Percentiles rank a stretch among this genome's conserved stretches.
Conservation (phyloP, 2,888 invertebrate genomes). For the Pterobdella sp. region DNA sequence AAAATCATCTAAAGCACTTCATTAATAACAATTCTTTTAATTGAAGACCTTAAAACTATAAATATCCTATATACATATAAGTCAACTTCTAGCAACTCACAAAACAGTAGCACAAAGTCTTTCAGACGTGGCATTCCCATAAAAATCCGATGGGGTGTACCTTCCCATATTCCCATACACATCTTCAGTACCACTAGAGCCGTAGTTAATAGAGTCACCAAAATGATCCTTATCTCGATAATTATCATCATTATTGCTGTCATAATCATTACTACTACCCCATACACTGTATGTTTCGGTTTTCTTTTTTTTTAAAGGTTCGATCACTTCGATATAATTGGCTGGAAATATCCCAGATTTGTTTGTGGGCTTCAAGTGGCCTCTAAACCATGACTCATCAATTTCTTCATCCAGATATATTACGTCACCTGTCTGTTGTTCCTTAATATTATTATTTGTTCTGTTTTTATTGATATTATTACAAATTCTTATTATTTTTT, state of each 20-base stretch:
- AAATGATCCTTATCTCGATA: not conserved
- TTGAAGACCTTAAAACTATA: no score
- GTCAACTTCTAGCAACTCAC: no score
- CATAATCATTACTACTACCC: not conserved
- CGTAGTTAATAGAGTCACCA: not conserved
- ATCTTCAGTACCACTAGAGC: not conserved
- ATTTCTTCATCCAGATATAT: conserved; percentile 14
- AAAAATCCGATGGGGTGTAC: no score
- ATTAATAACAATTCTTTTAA: no score
- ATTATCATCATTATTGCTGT: not conserved
- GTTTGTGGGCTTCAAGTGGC: not conserved
- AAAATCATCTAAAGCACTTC: no score
- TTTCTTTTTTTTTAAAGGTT: not conserved
- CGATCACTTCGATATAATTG: conserved; percentile 18
- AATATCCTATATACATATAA: no score
- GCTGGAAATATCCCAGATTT: conserved; percentile 18
- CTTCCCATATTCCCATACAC: no score
- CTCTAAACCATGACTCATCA: conserved; percentile 13
- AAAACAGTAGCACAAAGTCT: no score
- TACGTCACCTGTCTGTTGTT: conserved; percentile 14
- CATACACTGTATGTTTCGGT: not conserved
- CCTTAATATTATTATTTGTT: no score
- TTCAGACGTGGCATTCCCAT: no score
- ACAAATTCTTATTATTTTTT: no score
- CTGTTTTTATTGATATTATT: no score